phyloP scores from a whole-genome alignment of 2,797 vertebrate genomes.

The Paratrypauchen microcephalus region DNA sequence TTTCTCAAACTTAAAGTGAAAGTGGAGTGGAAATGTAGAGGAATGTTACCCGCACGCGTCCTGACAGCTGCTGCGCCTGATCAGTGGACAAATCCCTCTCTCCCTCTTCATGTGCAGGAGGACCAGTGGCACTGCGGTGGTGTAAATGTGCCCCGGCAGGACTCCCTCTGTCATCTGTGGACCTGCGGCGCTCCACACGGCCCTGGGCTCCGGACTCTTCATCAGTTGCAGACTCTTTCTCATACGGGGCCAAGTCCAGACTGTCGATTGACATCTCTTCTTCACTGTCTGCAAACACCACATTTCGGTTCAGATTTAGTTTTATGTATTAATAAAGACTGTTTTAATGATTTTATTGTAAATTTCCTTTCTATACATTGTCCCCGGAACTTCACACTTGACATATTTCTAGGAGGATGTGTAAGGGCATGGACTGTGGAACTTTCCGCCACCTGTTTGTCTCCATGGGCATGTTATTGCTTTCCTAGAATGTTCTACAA shows the following conservation, averaged over 20 bases:
- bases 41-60: slow-evolving; percentile 59
- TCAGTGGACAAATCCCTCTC: slow-evolving; percentile 25
- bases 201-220: slow-evolving; percentile 43
- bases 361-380: no score
- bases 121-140: slow-evolving; percentile 30
- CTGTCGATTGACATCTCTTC: slow-evolving; percentile 64
- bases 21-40: slow-evolving; percentile 21
- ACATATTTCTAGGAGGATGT: no score
- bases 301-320: no score
- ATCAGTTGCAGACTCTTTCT: slow-evolving; percentile 59
- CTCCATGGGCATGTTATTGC: no score
- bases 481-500: no score
- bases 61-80: slow-evolving; percentile 40
- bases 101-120: slow-evolving; percentile 13
- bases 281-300: slow-evolving; percentile 47
- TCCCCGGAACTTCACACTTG: no score
- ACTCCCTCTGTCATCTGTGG: slow-evolving; percentile 20
- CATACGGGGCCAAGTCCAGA: slow-evolving; percentile 36
- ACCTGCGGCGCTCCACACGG: background rate
- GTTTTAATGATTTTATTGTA: no score
- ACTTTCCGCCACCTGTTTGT: no score
- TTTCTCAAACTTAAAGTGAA: slow-evolving; percentile 12
- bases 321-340: no score
- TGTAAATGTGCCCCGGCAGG: slow-evolving; percentile 25
- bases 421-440: no score